Percentiles rank a stretch among this genome's conserved stretches.
Conservation (phyloP, 2,113 vertebrate species). For the Cynoglossus semilaevis region DNA sequence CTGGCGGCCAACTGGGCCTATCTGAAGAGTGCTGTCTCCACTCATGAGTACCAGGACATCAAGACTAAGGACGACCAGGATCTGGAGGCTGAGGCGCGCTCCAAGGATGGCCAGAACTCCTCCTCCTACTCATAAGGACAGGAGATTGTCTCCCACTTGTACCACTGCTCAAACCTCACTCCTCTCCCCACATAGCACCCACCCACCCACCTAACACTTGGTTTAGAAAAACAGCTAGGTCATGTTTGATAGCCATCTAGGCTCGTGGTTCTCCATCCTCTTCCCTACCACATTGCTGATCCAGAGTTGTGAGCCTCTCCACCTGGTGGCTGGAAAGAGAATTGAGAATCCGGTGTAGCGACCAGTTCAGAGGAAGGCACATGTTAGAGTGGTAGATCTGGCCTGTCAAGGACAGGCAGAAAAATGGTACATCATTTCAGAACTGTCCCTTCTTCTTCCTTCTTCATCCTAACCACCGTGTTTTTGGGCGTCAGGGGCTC, state of each 20-base stretch:
- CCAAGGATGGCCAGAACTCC: constrained; percentile 99
- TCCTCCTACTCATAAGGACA: constrained; percentile 96
- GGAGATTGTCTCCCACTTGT: constrained; percentile 54
- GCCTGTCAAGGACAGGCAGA: constrained; percentile 43
- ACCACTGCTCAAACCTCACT: constrained; percentile 53
- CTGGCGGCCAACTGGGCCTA: constrained; percentile 98
- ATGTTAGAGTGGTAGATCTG: constrained; percentile 48
- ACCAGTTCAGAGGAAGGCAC: constrained; percentile 44
- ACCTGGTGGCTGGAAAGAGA: constrained; percentile 38
- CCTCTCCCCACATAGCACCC: constrained; percentile 13
- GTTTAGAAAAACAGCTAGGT: constrained; percentile 50
- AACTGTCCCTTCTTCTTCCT: constrained; percentile 43
- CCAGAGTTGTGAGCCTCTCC: constrained; percentile 14
- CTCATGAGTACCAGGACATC: constrained; percentile 98
- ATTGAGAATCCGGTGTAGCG: constrained; percentile 46
- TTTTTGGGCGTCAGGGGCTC: constrained; percentile 39
- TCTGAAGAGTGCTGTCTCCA: constrained; percentile 96
- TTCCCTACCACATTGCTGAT: constrained; percentile 30
- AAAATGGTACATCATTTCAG: constrained; percentile 43
- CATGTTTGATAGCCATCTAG: constrained; percentile 48
- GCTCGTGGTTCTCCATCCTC: constrained; percentile 59
- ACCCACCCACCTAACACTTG: constrained; percentile 27
- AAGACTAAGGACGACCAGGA: constrained; percentile 99
- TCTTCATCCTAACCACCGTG: neutral
- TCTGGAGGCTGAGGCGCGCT: constrained; percentile 95